phyloP scores from a whole-genome alignment of 1,140 invertebrate species.

The Tetragonula clypearis region DNA sequence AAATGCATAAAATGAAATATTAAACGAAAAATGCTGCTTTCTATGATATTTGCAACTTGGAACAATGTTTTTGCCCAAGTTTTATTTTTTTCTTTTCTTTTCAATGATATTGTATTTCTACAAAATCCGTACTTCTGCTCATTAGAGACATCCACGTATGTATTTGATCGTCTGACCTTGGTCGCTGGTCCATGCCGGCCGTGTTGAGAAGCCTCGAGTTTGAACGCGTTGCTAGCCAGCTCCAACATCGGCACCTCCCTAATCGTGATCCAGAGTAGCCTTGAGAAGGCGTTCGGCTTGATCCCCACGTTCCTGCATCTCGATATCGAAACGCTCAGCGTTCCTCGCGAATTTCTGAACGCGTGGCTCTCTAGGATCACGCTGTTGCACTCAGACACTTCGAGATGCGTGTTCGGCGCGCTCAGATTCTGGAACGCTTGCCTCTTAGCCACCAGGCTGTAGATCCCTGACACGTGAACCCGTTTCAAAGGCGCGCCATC shows the following conservation, averaged over 20 bases:
- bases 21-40: no score
- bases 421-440: slow-evolving; percentile 83
- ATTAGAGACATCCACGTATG: not conserved
- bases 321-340: slow-evolving; percentile 83
- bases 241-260: slow-evolving; percentile 82
- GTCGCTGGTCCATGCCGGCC: slow-evolving; percentile 83
- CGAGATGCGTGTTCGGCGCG: slow-evolving; percentile 81
- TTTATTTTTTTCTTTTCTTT: no score
- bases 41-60: no score
- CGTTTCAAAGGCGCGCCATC: slow-evolving; percentile 78
- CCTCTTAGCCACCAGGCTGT: slow-evolving; percentile 80
- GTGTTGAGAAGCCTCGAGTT: slow-evolving; percentile 82
- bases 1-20: no score
- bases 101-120: not conserved
- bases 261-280: slow-evolving; percentile 84
- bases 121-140: not conserved
- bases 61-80: no score
- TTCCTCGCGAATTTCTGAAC: slow-evolving; percentile 83
- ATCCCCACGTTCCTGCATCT: slow-evolving; percentile 83
- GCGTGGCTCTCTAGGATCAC: slow-evolving; percentile 82
- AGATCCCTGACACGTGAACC: slow-evolving; percentile 80
- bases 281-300: slow-evolving; percentile 85
- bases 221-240: slow-evolving; percentile 84
- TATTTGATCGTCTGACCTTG: slow-evolving; percentile 75
- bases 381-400: slow-evolving; percentile 82